These are phyloP conservation scores for Anguilla megastoma DNA, from an alignment of 2,797 vertebrate species.

Conservation along the genomic window DNA sequence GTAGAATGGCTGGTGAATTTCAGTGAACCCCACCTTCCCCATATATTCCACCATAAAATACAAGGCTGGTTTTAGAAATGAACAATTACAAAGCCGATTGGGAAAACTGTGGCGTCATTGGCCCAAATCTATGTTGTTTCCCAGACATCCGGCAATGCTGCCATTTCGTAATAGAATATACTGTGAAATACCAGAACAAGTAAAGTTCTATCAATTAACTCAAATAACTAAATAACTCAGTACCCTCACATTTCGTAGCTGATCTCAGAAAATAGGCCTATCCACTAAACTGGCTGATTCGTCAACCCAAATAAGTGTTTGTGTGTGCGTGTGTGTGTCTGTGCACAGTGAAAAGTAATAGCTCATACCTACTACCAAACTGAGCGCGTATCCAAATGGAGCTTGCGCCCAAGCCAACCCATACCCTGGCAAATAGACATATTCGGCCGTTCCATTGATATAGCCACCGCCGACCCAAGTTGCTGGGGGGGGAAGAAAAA, in stretches of 20 bases:
- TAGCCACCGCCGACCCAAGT: conserved; percentile 99
- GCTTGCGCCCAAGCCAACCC: conserved; percentile 96
- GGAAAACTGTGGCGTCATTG: no score
- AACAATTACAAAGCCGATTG: not conserved
- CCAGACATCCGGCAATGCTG: not conserved
- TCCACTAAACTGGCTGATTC: not conserved
- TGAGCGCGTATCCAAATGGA: conserved; percentile 94
- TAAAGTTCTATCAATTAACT: not conserved
- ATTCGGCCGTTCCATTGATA: conserved; percentile 96
- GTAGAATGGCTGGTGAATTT: not conserved
- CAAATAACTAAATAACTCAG: not conserved
- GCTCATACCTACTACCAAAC: conserved; percentile 87
- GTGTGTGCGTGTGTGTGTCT: not conserved
- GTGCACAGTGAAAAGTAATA: not conserved
- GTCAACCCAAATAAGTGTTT: not conserved
- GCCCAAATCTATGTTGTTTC: not conserved
- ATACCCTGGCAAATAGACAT: conserved; percentile 87
- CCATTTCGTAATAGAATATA: not conserved
- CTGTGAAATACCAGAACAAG: not conserved
- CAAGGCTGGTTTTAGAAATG: not conserved
- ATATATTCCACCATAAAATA: not conserved
- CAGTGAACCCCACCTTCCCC: not conserved
- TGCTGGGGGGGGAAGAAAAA: conserved; percentile 73
- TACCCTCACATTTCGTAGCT: not conserved
- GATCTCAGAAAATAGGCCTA: not conserved